Percentiles rank a stretch among this genome's conserved stretches.
These are phyloP conservation scores for Tangachromis dhanisi DNA, from an alignment of 2,113 vertebrate species.

Conservation along the genomic window DNA sequence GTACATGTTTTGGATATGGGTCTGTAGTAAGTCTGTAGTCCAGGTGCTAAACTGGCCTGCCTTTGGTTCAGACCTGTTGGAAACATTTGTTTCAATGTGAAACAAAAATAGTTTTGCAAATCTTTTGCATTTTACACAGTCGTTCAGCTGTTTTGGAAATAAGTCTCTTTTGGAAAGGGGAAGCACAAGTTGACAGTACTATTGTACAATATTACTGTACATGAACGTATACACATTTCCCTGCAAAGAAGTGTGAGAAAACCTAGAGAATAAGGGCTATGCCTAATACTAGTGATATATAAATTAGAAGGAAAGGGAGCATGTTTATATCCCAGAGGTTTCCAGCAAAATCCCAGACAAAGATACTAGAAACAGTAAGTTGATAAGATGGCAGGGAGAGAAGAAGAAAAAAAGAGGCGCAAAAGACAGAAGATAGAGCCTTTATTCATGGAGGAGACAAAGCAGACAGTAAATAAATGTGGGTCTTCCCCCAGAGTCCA, in stretches of 20 bases:
- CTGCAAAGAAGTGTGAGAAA: neutral
- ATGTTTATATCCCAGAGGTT: conserved; percentile 6
- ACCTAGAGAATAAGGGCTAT: neutral
- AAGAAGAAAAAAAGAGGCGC: neutral
- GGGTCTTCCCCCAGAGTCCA: conserved; percentile 19
- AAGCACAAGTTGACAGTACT: neutral
- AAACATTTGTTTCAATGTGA: neutral
- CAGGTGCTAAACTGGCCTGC: neutral
- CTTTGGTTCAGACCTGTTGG: neutral
- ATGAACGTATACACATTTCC: neutral
- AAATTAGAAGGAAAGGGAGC: neutral
- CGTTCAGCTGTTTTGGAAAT: neutral
- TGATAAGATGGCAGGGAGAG: neutral
- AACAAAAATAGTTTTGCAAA: neutral
- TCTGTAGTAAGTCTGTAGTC: neutral
- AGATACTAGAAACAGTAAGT: conserved; percentile 14
- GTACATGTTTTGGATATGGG: neutral
- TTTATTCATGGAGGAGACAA: conserved; percentile 29
- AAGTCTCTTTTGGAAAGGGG: neutral
- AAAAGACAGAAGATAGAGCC: conserved; percentile 3
- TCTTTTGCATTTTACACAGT: neutral
- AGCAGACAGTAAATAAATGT: conserved; percentile 30
- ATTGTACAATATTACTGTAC: neutral
- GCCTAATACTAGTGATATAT: conserved; percentile 1
- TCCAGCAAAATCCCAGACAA: neutral